Conservation (phyloP, 1,140 invertebrate species). For the Drosophila nikananu region DNA sequence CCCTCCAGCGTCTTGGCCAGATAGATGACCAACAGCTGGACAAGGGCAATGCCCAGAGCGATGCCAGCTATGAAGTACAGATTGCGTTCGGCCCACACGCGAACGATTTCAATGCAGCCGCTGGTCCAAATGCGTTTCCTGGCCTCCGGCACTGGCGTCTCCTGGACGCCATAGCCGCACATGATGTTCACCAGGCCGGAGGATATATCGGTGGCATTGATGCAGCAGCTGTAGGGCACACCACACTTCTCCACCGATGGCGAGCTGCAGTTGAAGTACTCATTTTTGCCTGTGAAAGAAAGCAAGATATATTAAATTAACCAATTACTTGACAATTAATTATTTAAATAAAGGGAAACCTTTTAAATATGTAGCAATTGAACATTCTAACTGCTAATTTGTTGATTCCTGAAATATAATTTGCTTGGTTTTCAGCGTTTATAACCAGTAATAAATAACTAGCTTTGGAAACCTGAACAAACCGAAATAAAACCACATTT, state of each 20-base stretch:
- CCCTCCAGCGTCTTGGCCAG: slow-evolving; percentile 95
- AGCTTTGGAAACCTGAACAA: not conserved
- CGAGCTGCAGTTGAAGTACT: slow-evolving; percentile 96
- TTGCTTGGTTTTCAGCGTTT: not conserved
- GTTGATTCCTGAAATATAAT: too few relatives aligned
- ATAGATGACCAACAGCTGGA: slow-evolving; percentile 95
- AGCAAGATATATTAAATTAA: too few relatives aligned
- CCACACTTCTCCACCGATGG: slow-evolving; percentile 95
- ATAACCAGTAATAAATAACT: not conserved
- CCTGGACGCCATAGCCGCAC: slow-evolving; percentile 95
- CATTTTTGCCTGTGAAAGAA: slow-evolving; percentile 89
- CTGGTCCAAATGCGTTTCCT: slow-evolving; percentile 95
- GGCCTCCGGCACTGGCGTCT: slow-evolving; percentile 92
- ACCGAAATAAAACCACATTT: not conserved
- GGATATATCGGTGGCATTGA: slow-evolving; percentile 94
- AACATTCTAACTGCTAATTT: not conserved
- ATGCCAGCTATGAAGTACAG: slow-evolving; percentile 94
- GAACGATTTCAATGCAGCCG: slow-evolving; percentile 95
- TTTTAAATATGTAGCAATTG: not conserved
- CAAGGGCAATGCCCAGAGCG: slow-evolving; percentile 92
- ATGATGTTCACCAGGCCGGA: slow-evolving; percentile 95
- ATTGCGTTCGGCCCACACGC: slow-evolving; percentile 93
- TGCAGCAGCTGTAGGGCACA: slow-evolving; percentile 97
- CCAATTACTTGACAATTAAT: not conserved
- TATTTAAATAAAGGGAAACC: not conserved